Percentiles rank a stretch among this genome's conserved stretches.
Conservation (phyloP, 2,888 invertebrate species). For the Sminthurinus aureus region DNA sequence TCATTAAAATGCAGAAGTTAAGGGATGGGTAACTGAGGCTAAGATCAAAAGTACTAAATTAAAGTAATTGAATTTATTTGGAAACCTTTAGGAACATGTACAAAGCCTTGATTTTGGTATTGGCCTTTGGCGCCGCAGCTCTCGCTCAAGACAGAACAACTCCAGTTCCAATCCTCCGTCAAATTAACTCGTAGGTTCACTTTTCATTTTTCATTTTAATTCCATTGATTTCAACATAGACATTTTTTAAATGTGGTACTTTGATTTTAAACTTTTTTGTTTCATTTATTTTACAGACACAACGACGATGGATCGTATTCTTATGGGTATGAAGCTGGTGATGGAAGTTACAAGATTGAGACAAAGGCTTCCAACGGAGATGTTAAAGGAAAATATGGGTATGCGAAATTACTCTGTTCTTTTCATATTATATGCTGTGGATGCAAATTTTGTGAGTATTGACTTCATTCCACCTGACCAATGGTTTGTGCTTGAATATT, state of each 20-base stretch:
- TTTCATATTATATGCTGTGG: too few relatives aligned
- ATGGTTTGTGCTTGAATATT: too few relatives aligned
- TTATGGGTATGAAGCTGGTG: conserved; percentile 86
- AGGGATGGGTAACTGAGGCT: too few relatives aligned
- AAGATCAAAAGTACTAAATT: too few relatives aligned
- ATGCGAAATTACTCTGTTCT: too few relatives aligned
- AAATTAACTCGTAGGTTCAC: conserved; percentile 70
- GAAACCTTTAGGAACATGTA: conserved; percentile 22
- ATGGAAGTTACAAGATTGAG: conserved; percentile 87
- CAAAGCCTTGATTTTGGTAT: conserved; percentile 2
- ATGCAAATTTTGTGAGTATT: too few relatives aligned
- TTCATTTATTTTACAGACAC: conserved; percentile 34
- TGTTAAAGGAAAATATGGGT: conserved; percentile 66
- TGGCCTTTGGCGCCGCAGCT: background rate
- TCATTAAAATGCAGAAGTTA: too few relatives aligned
- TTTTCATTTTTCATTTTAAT: too few relatives aligned
- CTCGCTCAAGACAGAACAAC: conserved; percentile 65
- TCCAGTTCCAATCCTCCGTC: conserved; percentile 81
- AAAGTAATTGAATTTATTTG: too few relatives aligned
- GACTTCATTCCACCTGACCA: too few relatives aligned
- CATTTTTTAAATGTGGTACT: background rate
- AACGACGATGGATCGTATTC: conserved; percentile 73
- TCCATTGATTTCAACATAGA: background rate
- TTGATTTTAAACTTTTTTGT: too few relatives aligned
- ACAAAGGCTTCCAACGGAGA: conserved; percentile 85